Evolutionary conservation across 2,888 invertebrate species (phyloP), one percentile per base, ranked within the genome.

Genomic region (Erannis defoliaria): DNA sequence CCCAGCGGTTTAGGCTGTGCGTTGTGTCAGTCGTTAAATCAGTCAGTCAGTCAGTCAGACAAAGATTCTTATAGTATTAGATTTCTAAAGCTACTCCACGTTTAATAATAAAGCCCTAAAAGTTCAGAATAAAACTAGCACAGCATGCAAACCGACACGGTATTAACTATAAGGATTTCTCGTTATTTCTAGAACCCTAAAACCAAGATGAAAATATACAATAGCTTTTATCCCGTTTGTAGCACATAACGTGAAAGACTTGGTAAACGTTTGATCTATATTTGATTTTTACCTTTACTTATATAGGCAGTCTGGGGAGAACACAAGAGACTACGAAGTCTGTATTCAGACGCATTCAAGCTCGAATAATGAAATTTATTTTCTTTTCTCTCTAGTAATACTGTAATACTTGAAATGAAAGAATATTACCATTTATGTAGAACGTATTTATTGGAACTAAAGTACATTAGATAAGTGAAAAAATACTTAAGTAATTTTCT

Each of bases 261-360:
- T 26, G 18, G 19, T 57, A 51, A 43, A 51, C 23, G 14, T 45
- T 57, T 19, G 42, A 57, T 21, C 21, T 9, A 40, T 29, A 21
- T 33, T 54, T 31, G 18, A 33, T 45, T 57, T 37, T 50, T 26
- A 51, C 43, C n/a, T 57, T 40, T 40, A 16, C 9, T 16, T 33
- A 1, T 29, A 29, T 29, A 35, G 5, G 2, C 8, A 38, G 8
- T 4, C 21, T 35, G 14, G n/a, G 21, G 0, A 26, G 43, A 23
- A 45, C 14, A 23, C 14, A 26, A 43, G 14, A 26, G 14, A 6
- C 2, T 26, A 26, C 26, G 1, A 21, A 10, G 5, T 40, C 10
- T 21, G 5, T 26, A 26, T 26, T 45, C 26, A 23, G 14, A 16
- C 8, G 16, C 8, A 14, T 45, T 23, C 26, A 9, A 26, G 26